Evolutionary conservation across 2,113 vertebrate species (phyloP).

Genomic region (Nipponia nippon): DNA sequence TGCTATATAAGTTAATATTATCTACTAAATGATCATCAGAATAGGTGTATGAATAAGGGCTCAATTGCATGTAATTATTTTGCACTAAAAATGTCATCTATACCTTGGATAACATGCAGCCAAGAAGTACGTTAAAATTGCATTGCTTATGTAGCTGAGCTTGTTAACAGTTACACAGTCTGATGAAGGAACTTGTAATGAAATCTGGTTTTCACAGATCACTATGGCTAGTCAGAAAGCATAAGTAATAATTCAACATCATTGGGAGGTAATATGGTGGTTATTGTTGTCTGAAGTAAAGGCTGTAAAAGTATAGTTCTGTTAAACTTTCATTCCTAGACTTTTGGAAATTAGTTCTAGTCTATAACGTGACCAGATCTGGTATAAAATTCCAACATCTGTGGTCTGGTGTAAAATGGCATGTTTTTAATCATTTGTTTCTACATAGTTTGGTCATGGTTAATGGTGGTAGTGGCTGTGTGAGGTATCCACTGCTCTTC

Average conservation of each 20-base stretch:
- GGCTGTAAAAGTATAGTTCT: background rate
- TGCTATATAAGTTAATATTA: background rate
- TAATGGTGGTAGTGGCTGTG: background rate
- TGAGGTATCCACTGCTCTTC: background rate
- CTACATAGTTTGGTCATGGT: background rate
- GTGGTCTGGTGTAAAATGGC: background rate
- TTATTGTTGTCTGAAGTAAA: background rate
- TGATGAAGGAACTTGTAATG: background rate
- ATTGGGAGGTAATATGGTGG: background rate
- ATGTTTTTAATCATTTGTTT: background rate
- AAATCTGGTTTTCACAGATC: background rate
- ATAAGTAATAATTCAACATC: background rate
- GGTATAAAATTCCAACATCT: background rate
- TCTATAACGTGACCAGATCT: background rate
- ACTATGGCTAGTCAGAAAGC: background rate
- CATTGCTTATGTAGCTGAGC: background rate
- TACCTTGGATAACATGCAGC: background rate
- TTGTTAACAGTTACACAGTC: background rate
- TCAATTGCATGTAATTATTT: background rate
- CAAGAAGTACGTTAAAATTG: background rate
- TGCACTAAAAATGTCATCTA: background rate
- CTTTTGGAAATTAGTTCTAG: background rate
- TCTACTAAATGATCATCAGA: background rate
- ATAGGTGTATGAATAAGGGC: background rate
- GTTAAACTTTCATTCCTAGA: background rate